phyloP scores from a whole-genome alignment of 2,888 invertebrate genomes.

The Phaonia tiefii region DNA sequence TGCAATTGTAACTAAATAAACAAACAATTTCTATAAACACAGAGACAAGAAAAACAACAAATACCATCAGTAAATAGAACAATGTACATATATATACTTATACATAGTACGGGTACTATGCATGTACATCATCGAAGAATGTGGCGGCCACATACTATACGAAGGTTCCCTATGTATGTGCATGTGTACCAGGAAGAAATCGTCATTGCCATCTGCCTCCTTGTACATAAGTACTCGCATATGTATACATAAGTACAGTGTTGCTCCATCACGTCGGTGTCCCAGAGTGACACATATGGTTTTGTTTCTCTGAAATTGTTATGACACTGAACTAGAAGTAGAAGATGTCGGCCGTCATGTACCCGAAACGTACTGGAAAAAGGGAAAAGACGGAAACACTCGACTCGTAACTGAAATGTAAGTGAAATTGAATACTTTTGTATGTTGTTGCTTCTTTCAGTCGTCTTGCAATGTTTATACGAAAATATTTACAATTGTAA shows the following conservation, averaged over 20 bases:
- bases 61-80: conserved; percentile 5
- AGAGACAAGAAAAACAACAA: conserved; percentile 11
- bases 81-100: neutral
- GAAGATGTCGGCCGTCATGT: neutral
- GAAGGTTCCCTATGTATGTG: neutral
- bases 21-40: conserved; percentile 34
- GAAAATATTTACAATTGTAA: conserved; percentile 53
- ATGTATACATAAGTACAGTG: too few relatives aligned
- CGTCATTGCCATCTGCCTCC: neutral
- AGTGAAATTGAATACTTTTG: conserved; percentile 31
- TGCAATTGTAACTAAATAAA: conserved; percentile 43
- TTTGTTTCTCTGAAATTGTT: conserved; percentile 43
- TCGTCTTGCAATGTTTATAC: conserved; percentile 47
- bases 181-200: neutral
- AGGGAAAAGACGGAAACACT: too few relatives aligned
- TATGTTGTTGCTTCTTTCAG: conserved; percentile 16
- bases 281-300: conserved; percentile 53
- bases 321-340: conserved; percentile 8
- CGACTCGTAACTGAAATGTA: neutral
- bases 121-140: neutral
- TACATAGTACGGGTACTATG: neutral
- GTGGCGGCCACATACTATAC: neutral
- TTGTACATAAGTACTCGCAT: neutral
- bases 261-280: conserved; percentile 22
- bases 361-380: too few relatives aligned